phyloP scores from a whole-genome alignment of 2,113 vertebrate genomes.

The Aldabrachelys gigantea region DNA sequence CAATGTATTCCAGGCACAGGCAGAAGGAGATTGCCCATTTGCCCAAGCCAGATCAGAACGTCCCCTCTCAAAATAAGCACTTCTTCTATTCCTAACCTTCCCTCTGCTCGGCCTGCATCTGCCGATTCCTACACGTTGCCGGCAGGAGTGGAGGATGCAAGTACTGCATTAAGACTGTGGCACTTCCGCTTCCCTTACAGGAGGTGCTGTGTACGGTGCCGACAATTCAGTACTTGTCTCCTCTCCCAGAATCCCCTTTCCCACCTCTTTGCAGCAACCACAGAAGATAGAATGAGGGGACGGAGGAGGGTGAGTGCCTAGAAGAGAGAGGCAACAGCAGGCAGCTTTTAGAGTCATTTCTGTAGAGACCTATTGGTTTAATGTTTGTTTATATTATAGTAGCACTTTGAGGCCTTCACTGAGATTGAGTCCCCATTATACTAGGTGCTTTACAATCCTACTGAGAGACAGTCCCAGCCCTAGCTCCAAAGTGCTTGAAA shows the following conservation, averaged over 20 bases:
- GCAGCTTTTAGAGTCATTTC: background rate
- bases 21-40: background rate
- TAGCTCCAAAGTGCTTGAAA: background rate
- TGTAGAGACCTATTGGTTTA: background rate
- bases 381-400: background rate
- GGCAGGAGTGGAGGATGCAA: background rate
- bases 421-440: background rate
- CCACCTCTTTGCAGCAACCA: background rate
- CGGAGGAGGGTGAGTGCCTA: background rate
- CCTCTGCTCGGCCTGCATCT: background rate
- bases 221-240: background rate
- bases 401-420: background rate
- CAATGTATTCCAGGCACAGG: accelerated
- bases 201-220: background rate
- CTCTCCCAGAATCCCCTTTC: background rate
- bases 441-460: accelerated
- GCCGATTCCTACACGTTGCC: background rate
- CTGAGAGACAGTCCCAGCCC: background rate
- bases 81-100: background rate
- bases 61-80: accelerated
- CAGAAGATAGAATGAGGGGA: background rate
- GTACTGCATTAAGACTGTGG: background rate
- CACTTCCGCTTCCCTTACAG: background rate
- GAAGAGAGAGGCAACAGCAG: background rate
- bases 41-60: background rate